Evolutionary conservation across 1,140 invertebrate genomes (phyloP).

Genomic region (Anastrepha ludens): DNA sequence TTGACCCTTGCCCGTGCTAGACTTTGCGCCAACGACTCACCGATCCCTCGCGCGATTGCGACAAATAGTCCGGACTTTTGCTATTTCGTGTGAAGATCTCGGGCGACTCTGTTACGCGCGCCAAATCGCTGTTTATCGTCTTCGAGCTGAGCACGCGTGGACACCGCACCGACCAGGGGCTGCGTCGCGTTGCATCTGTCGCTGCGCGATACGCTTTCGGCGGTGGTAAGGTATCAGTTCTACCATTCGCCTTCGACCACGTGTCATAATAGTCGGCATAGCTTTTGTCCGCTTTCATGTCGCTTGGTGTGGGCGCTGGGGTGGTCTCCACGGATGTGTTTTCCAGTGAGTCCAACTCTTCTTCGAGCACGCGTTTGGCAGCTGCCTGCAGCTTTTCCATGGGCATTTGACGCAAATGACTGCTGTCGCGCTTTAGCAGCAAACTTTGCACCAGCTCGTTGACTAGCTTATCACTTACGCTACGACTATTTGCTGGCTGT

Average conservation of each 20-base stretch:
- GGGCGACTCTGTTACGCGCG: slow-evolving; percentile 71
- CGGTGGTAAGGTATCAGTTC: slow-evolving; percentile 75
- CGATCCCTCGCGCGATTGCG: slow-evolving; percentile 64
- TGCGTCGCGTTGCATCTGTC: slow-evolving; percentile 66
- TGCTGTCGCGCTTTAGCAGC: slow-evolving; percentile 76
- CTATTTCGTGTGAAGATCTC: slow-evolving; percentile 65
- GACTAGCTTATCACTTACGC: slow-evolving; percentile 76
- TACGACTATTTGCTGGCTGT: slow-evolving; percentile 59
- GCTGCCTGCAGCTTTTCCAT: slow-evolving; percentile 78
- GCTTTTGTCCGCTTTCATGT: slow-evolving; percentile 71
- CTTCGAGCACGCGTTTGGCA: slow-evolving; percentile 76
- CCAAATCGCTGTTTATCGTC: slow-evolving; percentile 75
- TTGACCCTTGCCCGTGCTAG: slow-evolving; percentile 27
- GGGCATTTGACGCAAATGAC: slow-evolving; percentile 76
- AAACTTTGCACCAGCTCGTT: slow-evolving; percentile 78
- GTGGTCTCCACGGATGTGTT: slow-evolving; percentile 74
- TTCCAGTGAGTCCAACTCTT: slow-evolving; percentile 73
- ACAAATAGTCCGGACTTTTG: slow-evolving; percentile 69
- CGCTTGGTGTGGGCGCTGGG: slow-evolving; percentile 73
- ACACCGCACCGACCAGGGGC: slow-evolving; percentile 74
- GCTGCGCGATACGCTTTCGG: slow-evolving; percentile 76
- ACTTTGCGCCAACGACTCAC: slow-evolving; percentile 69
- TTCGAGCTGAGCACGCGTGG: slow-evolving; percentile 78
- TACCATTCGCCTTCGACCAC: slow-evolving; percentile 75
- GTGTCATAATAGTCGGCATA: slow-evolving; percentile 79